phyloP scores from a whole-genome alignment of 53 echinoderm and acorn worm species.

The Holothuria leucospilota region DNA sequence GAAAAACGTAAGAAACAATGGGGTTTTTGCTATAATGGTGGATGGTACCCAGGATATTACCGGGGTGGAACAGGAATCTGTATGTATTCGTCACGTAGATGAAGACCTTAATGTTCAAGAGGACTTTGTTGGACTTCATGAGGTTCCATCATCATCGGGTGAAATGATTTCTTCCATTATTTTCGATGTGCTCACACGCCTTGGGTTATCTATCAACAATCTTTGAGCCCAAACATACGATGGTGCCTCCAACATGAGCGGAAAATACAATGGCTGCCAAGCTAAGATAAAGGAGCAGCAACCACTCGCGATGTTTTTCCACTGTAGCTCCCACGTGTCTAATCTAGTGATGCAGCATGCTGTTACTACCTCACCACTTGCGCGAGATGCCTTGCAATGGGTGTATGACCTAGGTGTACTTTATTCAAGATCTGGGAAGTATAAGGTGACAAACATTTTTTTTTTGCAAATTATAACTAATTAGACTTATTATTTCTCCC shows the following conservation, averaged over 20 bases:
- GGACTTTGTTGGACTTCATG: constrained; percentile 60
- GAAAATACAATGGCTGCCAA: constrained; percentile 47
- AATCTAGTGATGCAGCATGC: constrained; percentile 24
- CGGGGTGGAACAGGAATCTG: constrained; percentile 51
- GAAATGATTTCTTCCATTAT: constrained; percentile 30
- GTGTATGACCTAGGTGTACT: constrained; percentile 57
- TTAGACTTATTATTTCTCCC: background rate
- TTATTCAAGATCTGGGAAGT: constrained; percentile 50
- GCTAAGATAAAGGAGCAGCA: constrained; percentile 46
- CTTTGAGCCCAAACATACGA: constrained; percentile 34
- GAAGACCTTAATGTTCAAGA: no score
- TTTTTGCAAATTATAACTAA: background rate
- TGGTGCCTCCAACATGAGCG: constrained; percentile 49
- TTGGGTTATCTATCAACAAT: constrained; percentile 19
- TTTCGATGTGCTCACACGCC: constrained; percentile 28
- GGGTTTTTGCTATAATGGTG: constrained; percentile 46
- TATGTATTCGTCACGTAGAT: no score
- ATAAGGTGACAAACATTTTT: constrained; percentile 22
- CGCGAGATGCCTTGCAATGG: constrained; percentile 48
- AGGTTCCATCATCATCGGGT: constrained; percentile 39
- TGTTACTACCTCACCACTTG: constrained; percentile 13
- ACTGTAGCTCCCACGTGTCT: constrained; percentile 39
- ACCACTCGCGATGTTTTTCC: constrained; percentile 41
- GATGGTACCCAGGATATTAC: constrained; percentile 63
- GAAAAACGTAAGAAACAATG: constrained; percentile 3